phyloP scores from a whole-genome alignment of 2,797 vertebrate genomes.

The Platyrinchus mystaceus region DNA sequence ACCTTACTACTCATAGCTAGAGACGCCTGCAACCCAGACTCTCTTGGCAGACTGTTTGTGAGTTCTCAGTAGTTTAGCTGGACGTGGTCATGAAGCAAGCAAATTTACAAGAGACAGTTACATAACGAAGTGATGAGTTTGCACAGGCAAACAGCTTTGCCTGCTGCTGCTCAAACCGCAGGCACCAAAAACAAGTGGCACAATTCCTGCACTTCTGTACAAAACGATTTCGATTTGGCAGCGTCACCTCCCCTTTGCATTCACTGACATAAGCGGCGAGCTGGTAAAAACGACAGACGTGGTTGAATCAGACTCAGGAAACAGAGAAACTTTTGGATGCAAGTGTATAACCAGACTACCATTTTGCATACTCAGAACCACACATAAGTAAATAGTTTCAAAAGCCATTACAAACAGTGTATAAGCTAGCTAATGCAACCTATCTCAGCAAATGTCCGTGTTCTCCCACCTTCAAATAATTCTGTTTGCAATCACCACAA shows the following conservation, averaged over 20 bases:
- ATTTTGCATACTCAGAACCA: not conserved
- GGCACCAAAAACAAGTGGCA: not conserved
- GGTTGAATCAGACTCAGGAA: not conserved
- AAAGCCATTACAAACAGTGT: not conserved
- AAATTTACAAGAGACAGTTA: not conserved
- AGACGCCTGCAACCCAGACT: not conserved
- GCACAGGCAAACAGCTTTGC: not conserved
- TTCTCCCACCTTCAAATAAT: not conserved
- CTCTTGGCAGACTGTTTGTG: not conserved
- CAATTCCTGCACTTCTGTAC: not conserved
- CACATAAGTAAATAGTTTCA: not conserved
- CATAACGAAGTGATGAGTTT: not conserved
- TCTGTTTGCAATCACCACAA: not conserved
- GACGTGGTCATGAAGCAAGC: not conserved
- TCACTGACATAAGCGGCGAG: accelerated
- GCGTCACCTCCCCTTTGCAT: accelerated
- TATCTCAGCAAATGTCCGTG: not conserved
- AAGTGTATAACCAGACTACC: not conserved
- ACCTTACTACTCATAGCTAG: not conserved
- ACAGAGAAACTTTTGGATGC: not conserved
- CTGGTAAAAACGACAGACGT: not conserved
- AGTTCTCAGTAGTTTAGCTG: not conserved
- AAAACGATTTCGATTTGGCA: not conserved
- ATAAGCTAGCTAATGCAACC: not conserved
- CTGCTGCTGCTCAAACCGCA: not conserved